These are phyloP conservation scores for Channa striata DNA, from an alignment of 2,797 vertebrate genomes.

Conservation along the genomic window DNA sequence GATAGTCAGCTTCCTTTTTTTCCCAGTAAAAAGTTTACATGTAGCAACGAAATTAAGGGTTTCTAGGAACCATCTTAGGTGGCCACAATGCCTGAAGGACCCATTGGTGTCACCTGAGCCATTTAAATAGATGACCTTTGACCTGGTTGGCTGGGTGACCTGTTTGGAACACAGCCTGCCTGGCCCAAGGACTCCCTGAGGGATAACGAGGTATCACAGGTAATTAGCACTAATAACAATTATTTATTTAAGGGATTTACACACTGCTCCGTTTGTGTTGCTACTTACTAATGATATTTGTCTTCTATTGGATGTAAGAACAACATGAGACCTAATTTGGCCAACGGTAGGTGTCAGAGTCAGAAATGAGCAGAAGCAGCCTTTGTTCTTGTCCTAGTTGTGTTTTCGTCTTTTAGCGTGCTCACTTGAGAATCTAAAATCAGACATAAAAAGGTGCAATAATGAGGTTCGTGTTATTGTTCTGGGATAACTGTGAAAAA, in stretches of 20 bases:
- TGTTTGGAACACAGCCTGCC: conserved; percentile 64
- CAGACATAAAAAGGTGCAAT: conserved; percentile 1
- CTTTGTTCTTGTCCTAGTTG: background rate
- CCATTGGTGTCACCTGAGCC: conserved; percentile 77
- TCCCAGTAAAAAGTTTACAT: conserved; percentile 24
- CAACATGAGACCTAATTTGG: conserved; percentile 13
- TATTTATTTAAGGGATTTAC: conserved; percentile 60
- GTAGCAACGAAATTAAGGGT: conserved; percentile 40
- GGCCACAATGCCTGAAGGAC: conserved; percentile 61
- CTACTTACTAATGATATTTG: conserved; percentile 34
- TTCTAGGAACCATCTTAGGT: conserved; percentile 40
- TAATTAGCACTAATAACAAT: conserved; percentile 72
- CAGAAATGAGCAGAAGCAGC: conserved; percentile 14
- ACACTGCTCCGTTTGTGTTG: conserved; percentile 47
- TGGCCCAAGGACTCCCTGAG: conserved; percentile 45
- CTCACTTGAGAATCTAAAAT: background rate
- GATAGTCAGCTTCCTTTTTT: background rate
- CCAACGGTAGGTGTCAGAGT: conserved; percentile 1
- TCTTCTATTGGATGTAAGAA: conserved; percentile 31
- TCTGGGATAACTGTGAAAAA: conserved; percentile 28
- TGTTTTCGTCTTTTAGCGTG: conserved; percentile 7
- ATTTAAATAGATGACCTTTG: conserved; percentile 74
- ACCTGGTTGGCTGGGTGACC: conserved; percentile 75
- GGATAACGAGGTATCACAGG: conserved; percentile 53
- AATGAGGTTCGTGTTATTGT: conserved; percentile 24